Evolutionary conservation across 2,797 vertebrate species (phyloP).

Genomic region (Falco columbarius): DNA sequence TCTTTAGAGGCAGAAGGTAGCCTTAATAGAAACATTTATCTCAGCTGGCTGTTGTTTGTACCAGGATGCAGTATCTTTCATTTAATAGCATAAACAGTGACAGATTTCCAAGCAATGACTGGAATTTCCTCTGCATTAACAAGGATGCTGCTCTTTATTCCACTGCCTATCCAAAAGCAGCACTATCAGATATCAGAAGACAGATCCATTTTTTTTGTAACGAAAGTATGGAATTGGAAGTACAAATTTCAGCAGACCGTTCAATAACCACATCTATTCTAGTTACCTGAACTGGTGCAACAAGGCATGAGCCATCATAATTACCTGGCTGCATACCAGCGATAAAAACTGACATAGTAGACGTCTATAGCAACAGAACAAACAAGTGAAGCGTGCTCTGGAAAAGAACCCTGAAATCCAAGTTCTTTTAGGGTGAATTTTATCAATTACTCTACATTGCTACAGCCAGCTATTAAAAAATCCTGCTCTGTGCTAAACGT

Average conservation of each 20-base stretch:
- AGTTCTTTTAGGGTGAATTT: neutral
- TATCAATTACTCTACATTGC: neutral
- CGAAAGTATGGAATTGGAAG: neutral
- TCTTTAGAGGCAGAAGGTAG: neutral
- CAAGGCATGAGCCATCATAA: neutral
- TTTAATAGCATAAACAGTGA: neutral
- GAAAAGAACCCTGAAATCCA: neutral
- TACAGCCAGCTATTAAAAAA: neutral
- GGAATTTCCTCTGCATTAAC: neutral
- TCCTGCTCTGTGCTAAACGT: neutral
- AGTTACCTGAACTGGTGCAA: neutral
- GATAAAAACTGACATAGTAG: neutral
- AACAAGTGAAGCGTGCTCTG: neutral
- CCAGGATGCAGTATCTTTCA: neutral
- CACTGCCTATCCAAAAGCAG: neutral
- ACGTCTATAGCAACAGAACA: neutral
- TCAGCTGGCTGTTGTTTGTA: neutral
- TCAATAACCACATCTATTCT: neutral
- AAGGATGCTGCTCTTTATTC: neutral
- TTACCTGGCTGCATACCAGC: neutral
- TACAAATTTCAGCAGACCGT: neutral
- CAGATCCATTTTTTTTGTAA: neutral
- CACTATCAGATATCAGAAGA: neutral
- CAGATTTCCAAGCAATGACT: neutral
- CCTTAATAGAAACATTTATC: neutral